A percentile compares a stretch with the other conserved stretches of the same genome.
phyloP scores from a whole-genome alignment of 2,888 invertebrate genomes.

The Apocheima hispidaria region DNA sequence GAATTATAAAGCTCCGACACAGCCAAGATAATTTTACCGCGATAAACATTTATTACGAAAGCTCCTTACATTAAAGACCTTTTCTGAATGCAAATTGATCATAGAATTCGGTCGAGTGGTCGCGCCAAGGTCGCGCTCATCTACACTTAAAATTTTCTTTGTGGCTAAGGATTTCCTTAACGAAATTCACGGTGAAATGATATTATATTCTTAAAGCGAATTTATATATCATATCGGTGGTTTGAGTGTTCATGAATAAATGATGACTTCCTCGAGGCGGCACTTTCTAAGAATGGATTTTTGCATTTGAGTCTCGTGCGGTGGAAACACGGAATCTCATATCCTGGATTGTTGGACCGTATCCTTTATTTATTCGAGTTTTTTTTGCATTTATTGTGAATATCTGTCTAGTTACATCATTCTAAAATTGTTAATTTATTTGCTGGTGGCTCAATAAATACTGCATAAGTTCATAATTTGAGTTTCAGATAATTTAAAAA shows the following conservation, averaged over 20 bases:
- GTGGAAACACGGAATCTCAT: constrained; percentile 2
- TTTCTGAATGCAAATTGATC: constrained; percentile 14
- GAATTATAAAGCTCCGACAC: too few species aligned
- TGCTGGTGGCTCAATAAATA: too few species aligned
- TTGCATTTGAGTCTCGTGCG: constrained; percentile 11
- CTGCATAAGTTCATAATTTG: too few species aligned
- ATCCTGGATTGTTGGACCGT: not conserved
- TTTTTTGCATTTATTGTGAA: not conserved
- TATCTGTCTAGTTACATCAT: not conserved
- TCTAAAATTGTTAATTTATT: too few species aligned
- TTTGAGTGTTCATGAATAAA: constrained; percentile 43
- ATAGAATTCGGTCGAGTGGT: constrained; percentile 2
- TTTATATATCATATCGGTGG: constrained; percentile 30
- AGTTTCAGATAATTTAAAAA: too few species aligned
- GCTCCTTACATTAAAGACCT: not conserved
- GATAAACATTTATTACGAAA: constrained; percentile 5
- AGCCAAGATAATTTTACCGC: not conserved
- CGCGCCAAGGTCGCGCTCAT: not conserved
- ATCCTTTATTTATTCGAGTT: constrained; percentile 3
- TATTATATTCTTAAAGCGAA: constrained; percentile 30
- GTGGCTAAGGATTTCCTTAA: constrained; percentile 16
- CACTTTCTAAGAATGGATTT: constrained; percentile 14
- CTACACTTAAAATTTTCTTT: constrained; percentile 22
- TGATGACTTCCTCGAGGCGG: constrained; percentile 28
- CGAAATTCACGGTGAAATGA: constrained; percentile 20